Evolutionary conservation across 92 coral and sea anemone genomes (phyloP), one percentile per base, ranked within the genome.

Genomic region (Epizoanthus scotinus): DNA sequence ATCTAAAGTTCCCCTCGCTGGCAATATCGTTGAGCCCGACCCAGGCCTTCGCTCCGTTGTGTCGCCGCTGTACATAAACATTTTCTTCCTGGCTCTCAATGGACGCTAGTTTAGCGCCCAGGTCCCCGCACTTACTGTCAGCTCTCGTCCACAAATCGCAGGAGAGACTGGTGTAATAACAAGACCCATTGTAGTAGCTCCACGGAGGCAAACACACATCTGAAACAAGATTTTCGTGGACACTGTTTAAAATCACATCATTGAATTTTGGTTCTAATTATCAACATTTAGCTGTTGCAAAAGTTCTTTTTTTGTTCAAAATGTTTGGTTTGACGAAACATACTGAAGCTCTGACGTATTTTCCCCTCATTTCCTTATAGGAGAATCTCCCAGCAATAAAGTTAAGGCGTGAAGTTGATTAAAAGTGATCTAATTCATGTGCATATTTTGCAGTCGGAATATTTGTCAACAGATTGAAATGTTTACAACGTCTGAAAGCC

Each of bases 1-100:
- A 88, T 29, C 62, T 38, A 78, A 84, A 88, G 36, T 74, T 38
- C 22, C 91, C 89, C 54, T 88, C 91, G 28, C 87, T 88, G 14
- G 91, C 91, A 19, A 88, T 88, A 58, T 88, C 91, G 82, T 88
- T 88, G 79, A 88, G 86, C 49, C 91, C 91, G 28, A 88, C 85
- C 91, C 91, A 88, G 13, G 91, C 89, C 57, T 42, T 88, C 14
- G 83, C 89, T 22, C 91, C 91, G 36, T 88, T 88, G 70, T 88
- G 91, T n/a, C 84, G 84, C 63, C 86, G 91, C 63, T 88, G 91
- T 8, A 88, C 47, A 69, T 63, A 88, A 2, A 88, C 91, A 31
- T 88, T 88, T 61, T 88, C 91, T 28, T 73, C 79, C 79, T 73
- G 79, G 79, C 79, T 73, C 20, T 83, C 87, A 64, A 83, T 56